Conservation (phyloP, 1,140 invertebrate species). For the Pseudachorutes palmiensis region DNA sequence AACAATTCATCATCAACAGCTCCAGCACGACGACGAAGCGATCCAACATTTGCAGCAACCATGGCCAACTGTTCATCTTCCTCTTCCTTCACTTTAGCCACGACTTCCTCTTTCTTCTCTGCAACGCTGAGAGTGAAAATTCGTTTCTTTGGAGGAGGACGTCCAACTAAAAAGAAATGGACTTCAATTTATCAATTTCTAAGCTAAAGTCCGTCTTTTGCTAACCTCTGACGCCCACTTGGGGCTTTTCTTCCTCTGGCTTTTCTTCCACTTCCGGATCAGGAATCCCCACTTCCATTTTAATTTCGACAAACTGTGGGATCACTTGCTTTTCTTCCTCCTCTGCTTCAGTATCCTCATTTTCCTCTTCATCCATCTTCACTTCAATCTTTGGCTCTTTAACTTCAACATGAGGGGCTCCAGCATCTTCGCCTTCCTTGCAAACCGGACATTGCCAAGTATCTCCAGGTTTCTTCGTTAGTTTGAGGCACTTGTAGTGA, state of each 20-base stretch:
- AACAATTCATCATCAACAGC: background rate
- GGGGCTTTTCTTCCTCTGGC: background rate
- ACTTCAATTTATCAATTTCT: background rate
- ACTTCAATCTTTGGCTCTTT: background rate
- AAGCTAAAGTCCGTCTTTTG: too few relatives aligned
- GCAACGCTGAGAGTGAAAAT: background rate
- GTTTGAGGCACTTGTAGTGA: conserved; percentile 1
- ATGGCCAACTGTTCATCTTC: background rate
- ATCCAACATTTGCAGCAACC: background rate
- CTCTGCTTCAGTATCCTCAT: background rate
- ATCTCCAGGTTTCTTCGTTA: background rate
- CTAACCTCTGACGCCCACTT: background rate
- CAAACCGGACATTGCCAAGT: background rate
- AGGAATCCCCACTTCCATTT: background rate
- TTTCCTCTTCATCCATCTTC: background rate
- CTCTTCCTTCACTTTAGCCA: background rate
- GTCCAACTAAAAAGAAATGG: background rate
- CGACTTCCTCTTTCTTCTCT: conserved; percentile 5
- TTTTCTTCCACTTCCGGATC: background rate
- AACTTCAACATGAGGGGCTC: background rate
- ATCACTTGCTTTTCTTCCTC: background rate
- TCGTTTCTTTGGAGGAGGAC: conserved; percentile 5
- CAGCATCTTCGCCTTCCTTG: background rate
- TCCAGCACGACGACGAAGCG: too few relatives aligned
- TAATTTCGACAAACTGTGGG: too few relatives aligned